These are phyloP conservation scores for Marcusenius ussheri DNA, from an alignment of 2,113 vertebrate genomes.

Conservation along the genomic window DNA sequence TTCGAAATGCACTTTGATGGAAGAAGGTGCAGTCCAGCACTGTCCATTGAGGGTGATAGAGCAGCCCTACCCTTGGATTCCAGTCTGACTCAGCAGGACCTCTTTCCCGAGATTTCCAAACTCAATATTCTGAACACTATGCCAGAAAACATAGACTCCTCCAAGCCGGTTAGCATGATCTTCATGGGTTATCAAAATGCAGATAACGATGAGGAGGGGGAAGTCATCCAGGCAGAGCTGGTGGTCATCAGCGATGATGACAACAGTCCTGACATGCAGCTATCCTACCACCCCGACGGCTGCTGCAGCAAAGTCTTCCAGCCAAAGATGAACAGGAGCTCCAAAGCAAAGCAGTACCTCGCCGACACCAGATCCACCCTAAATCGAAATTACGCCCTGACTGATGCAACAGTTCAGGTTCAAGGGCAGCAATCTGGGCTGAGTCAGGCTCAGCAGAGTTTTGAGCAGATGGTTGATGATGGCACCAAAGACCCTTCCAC, in stretches of 20 bases:
- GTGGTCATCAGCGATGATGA: constrained; percentile 71
- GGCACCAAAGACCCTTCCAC: constrained; percentile 56
- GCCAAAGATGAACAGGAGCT: constrained; percentile 48
- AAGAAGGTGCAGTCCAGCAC: constrained; percentile 22
- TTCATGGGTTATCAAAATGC: constrained; percentile 91
- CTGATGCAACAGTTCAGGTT: constrained; percentile 58
- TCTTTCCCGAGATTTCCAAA: constrained; percentile 49
- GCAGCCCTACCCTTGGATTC: constrained; percentile 36
- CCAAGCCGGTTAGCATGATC: constrained; percentile 81
- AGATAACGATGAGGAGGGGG: constrained; percentile 60
- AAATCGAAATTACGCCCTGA: constrained; percentile 39
- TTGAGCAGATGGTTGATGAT: constrained; percentile 47
- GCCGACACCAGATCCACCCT: constrained; percentile 34
- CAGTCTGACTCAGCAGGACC: constrained; percentile 18
- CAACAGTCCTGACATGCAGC: constrained; percentile 38
- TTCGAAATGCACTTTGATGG: neutral
- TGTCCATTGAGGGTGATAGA: constrained; percentile 32
- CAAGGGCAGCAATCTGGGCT: constrained; percentile 64
- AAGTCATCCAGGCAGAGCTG: constrained; percentile 76
- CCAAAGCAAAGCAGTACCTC: constrained; percentile 39
- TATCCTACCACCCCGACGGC: constrained; percentile 68
- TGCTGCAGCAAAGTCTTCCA: constrained; percentile 70
- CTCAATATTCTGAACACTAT: constrained; percentile 56
- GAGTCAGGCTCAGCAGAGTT: constrained; percentile 37
- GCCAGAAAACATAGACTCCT: constrained; percentile 54